Evolutionary conservation across 2,888 invertebrate genomes (phyloP), one percentile per base, ranked within the genome.

Genomic region (Philereme vetulata): DNA sequence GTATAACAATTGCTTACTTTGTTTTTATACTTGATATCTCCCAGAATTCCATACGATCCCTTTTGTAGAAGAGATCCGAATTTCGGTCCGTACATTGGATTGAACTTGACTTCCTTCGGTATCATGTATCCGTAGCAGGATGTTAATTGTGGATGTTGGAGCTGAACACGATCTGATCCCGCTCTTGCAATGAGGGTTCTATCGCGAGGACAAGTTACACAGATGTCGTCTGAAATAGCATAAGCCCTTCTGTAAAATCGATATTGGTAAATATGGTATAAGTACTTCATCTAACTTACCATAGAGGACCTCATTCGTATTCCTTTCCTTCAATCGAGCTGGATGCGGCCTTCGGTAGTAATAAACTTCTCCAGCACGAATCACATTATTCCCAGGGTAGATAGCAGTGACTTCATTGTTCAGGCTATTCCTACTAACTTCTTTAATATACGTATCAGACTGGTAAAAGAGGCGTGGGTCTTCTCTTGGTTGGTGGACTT

Each of bases 381-480:
- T 76, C 2, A 85, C 85, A 54, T 86, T 84, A 63, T 74, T 75
- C 9, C 85, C 90, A 32, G 89, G 84, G 66, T 85, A 90, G 55
- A 88, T 70, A 3, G 73, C 77, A 0, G 85, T 74, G 4, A 90
- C 83, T 67, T 88, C 87, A 54, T 79, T 74, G 60, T 83, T 83
- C 69, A 86, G 55, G 66, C 81, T 81, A 69, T 85, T 78, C 75
- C 74, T 67, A 81, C 74, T 72, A 84, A 73, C 68, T 79, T 90
- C 82, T 80, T 88, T 75, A 85, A 84, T 76, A 80, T 90, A 91
- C 66, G 85, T 71, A 75, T 85, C 84, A 84, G 90, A 90, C 64
- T 86, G 87, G 71, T 91, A 91, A 79, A 84, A 91, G 65, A 86
- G 76, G 42, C 85, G 80, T 4, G 91, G 91, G 77, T 91, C 88